Base-by-base conservation (phyloP, 2,113 vertebrate species). In the Trogon melanurus region DNA sequence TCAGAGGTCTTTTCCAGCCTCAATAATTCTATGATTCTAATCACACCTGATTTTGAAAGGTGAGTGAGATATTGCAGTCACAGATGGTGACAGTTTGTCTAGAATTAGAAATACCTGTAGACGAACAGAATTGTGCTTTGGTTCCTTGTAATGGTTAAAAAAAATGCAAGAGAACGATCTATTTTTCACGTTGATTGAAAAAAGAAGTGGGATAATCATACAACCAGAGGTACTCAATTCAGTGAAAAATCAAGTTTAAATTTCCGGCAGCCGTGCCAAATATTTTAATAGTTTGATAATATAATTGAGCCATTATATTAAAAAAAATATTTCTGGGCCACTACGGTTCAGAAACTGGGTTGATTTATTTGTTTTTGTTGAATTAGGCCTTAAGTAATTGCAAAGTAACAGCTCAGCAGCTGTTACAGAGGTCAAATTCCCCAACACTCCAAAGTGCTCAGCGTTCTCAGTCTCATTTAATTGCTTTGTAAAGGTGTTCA, bases 331-430 rank as follows among this genome's bases (percentile, higher is more conserved):
- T 89, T 94, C 90, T 88, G 50, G 13, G 65, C 65, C 91, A 48
- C 53, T 11, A 5, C 47, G 50, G 56, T 89, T 95, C 79, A 94
- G 85, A 69, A 93, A 87, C 61, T 27, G 30, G 8, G 45, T 41
- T 94, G 90, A 93, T 97, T 94, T 95, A 95, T 96, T 96, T 96
- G 92, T 81, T 94, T 96, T 80, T 94, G 65, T 93, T 95, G 83
- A 95, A 79, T 88, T 93, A 90, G 57, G 62, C 41, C 64, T 81
- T 79, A 96, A 91, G 83, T 89, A 93, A 93, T 93, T 89, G 76
- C 51, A 69, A 79, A 94, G 60, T 83, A 92, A 94, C 76, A 85
- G 53, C 74, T 73, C 44, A 62, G 82, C 79, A 93, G 80, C 79
- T 95, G 83, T 82, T 91, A 75, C 54, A 86, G 72, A 95, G 88